phyloP scores from a whole-genome alignment of 1,140 invertebrate species.

The Aplysia californica region DNA sequence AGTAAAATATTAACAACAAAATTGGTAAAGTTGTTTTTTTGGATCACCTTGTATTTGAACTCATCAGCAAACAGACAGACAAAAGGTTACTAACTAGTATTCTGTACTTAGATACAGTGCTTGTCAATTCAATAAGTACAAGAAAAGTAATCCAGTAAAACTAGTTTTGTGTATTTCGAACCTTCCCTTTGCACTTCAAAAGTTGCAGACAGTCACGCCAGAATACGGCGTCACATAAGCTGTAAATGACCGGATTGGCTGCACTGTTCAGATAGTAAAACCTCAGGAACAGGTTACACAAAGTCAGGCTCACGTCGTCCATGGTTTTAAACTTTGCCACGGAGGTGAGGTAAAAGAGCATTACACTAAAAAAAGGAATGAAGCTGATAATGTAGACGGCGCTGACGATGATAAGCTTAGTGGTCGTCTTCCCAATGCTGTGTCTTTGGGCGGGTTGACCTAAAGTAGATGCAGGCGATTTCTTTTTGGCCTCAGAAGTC shows the following conservation, averaged over 20 bases:
- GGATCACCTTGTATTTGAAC: too few relatives aligned
- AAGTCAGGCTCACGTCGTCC: not conserved
- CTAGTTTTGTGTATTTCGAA: too few relatives aligned
- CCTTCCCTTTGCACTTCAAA: not conserved
- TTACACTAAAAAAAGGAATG: conserved; percentile 42
- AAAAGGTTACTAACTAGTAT: too few relatives aligned
- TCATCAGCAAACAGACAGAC: too few relatives aligned
- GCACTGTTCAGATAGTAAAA: conserved; percentile 50
- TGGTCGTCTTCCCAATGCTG: conserved; percentile 22
- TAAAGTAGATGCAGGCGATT: not conserved
- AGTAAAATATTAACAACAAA: too few relatives aligned
- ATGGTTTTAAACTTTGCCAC: conserved; percentile 24
- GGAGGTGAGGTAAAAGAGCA: conserved; percentile 30
- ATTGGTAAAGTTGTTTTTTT: too few relatives aligned
- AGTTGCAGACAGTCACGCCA: conserved; percentile 32
- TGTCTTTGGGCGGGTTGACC: not conserved
- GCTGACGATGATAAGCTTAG: conserved; percentile 48
- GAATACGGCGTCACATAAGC: conserved; percentile 43
- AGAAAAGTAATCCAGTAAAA: too few relatives aligned
- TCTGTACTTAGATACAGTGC: too few relatives aligned
- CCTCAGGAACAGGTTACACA: conserved; percentile 38
- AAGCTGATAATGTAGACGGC: conserved; percentile 44
- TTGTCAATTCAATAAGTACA: too few relatives aligned
- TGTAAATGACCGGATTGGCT: conserved; percentile 50
- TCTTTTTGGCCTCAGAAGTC: not conserved